Conservation (phyloP, 2,797 vertebrate genomes). For the Rhodeus uyekii region DNA sequence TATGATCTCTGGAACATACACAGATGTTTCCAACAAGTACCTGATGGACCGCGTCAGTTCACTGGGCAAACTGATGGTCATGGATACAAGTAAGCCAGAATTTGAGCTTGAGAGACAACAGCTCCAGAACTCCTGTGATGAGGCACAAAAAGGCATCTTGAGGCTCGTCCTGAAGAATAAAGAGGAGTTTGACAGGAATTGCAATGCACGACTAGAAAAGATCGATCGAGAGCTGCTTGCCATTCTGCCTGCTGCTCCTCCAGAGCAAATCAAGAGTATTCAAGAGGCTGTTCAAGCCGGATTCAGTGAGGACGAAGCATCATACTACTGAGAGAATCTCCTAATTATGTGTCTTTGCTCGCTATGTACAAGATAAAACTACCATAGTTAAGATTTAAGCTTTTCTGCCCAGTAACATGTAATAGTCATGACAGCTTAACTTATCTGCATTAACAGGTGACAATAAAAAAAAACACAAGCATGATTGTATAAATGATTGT, state of each 20-base stretch:
- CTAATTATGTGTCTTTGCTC: neutral
- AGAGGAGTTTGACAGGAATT: conserved; percentile 25
- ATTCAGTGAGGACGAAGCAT: neutral
- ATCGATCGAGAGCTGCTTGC: conserved; percentile 41
- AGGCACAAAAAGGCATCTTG: conserved; percentile 35
- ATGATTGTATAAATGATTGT: neutral
- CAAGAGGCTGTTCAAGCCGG: neutral
- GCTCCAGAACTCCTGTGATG: conserved; percentile 34
- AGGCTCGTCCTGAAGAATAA: conserved; percentile 44
- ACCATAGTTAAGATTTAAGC: neutral
- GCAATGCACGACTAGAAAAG: conserved; percentile 21
- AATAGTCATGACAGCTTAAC: neutral
- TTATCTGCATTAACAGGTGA: too few relatives aligned
- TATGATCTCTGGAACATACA: conserved; percentile 61
- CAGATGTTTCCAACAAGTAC: conserved; percentile 51
- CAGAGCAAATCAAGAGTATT: conserved; percentile 26
- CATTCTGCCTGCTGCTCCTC: conserved; percentile 40
- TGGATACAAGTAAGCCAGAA: conserved; percentile 41
- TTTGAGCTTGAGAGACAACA: neutral
- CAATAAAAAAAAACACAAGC: too few relatives aligned
- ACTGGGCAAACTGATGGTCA: conserved; percentile 51
- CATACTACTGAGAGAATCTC: neutral
- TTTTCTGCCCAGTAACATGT: neutral
- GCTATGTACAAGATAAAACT: neutral
- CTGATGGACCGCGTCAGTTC: conserved; percentile 53